Evolutionary conservation across 1,140 invertebrate species (phyloP).

Genomic region (Lutraria rhynchaena): DNA sequence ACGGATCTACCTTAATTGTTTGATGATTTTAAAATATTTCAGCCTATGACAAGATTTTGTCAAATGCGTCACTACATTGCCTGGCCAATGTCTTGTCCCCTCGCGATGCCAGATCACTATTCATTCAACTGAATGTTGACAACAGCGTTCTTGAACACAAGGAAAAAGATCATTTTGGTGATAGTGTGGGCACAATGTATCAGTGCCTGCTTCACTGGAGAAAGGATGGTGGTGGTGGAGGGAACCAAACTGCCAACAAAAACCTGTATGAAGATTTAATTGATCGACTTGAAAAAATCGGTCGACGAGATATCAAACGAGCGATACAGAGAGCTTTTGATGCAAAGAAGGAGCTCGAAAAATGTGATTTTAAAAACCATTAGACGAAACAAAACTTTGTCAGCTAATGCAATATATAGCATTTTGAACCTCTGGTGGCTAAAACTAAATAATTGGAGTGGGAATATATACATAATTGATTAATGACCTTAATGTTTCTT

Average conservation of each 20-base stretch:
- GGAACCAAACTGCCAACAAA: background rate
- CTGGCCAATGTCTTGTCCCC: background rate
- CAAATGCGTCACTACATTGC: background rate
- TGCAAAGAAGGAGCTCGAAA: background rate
- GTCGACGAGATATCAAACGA: background rate
- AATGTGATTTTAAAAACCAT: constrained; percentile 5
- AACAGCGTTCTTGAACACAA: background rate
- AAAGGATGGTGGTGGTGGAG: background rate
- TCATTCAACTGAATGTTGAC: background rate
- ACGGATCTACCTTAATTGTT: no score
- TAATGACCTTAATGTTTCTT: no score
- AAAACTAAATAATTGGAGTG: no score
- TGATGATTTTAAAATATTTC: no score
- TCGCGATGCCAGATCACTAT: background rate
- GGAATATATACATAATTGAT: no score
- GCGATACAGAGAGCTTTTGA: background rate
- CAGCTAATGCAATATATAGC: no score
- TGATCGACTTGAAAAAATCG: background rate
- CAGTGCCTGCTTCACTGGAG: constrained; percentile 2
- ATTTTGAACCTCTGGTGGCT: no score
- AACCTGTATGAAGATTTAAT: background rate
- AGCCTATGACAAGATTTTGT: constrained; percentile 16
- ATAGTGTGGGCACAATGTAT: background rate
- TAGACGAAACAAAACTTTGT: no score
- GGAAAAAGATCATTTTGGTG: background rate